A percentile compares a stretch with the other conserved stretches of the same genome.
Evolutionary conservation across 2,888 invertebrate genomes (phyloP).

Genomic region (Polymixis flavicincta): DNA sequence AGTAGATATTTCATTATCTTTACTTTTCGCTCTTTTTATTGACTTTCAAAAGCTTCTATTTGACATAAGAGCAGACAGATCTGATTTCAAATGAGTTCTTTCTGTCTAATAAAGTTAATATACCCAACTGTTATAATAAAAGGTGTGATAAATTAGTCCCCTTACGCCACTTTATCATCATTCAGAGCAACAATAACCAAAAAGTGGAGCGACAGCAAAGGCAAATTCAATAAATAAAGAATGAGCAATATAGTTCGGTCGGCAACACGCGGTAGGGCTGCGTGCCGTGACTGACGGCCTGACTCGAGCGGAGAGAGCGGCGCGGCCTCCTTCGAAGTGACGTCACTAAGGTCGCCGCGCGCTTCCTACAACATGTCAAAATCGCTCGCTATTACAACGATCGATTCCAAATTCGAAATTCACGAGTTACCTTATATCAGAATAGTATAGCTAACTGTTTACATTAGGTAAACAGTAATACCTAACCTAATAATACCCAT

Average conservation of each 20-base stretch:
- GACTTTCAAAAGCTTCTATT: not conserved
- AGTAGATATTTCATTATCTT: slow-evolving; percentile 14
- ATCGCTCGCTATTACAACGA: slow-evolving; percentile 62
- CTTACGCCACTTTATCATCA: slow-evolving; percentile 60
- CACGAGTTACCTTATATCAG: not conserved
- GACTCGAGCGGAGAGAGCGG: slow-evolving; percentile 78
- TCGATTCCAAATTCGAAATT: slow-evolving; percentile 56
- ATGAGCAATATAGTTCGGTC: slow-evolving; percentile 71
- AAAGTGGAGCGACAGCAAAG: slow-evolving; percentile 69
- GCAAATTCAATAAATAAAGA: slow-evolving; percentile 77
- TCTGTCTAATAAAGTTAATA: not conserved
- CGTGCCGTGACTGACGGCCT: slow-evolving; percentile 50
- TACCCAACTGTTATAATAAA: not conserved
- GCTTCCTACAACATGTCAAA: slow-evolving; percentile 81
- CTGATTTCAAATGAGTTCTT: slow-evolving; percentile 17
- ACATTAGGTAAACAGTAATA: too few species aligned
- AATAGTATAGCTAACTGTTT: not conserved
- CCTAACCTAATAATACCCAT: too few species aligned
- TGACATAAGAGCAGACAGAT: slow-evolving; percentile 1
- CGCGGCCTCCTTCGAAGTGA: slow-evolving; percentile 76
- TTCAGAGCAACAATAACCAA: slow-evolving; percentile 66
- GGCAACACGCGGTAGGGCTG: slow-evolving; percentile 61
- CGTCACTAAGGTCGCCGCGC: slow-evolving; percentile 83
- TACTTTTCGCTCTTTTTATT: not conserved
- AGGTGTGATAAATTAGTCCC: slow-evolving; percentile 44